Evolutionary conservation across 2,888 invertebrate genomes (phyloP), one percentile per base, ranked within the genome.

Genomic region (Fragum fragum): DNA sequence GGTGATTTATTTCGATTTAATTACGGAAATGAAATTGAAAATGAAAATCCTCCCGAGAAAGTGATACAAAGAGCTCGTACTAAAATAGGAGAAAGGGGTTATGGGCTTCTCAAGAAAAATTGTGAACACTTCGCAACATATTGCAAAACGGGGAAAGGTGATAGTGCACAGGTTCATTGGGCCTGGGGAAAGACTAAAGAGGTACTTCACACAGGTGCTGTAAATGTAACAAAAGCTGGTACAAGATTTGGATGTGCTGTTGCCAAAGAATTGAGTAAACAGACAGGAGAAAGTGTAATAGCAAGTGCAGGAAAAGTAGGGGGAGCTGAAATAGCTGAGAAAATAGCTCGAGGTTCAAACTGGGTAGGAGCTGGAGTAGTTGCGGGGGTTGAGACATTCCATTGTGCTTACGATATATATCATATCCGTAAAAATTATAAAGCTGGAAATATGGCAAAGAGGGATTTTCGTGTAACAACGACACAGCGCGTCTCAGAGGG

Each of bases 131-230:
- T 59, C 28, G 59, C 59, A 42, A 52, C 77, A 3, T 52, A 39
- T 16, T 77, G 77, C 72, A 72, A 77, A 28, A 68, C 68, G 23
- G 77, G n/a, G 77, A 57, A 55, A 39, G 11, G 16, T 21, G n/a
- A 78, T 26, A 68, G 68, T 18, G 39, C 39, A 39, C 78, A 78
- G 47, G 53, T 78, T 1, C 16, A 23, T 14, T 78, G 78, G 78
- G 32, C 57, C 14, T 68, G 61, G 57, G 69, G 59, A 26, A 78
- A 78, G 47, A 11, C 69, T 7, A 78, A 73, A 29, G 69, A 73
- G 57, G 6, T 53, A 21, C 11, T 57, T 16, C n/a, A 59, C 5
- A 32, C 57, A 0, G 16, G 32, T 16, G 59, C 39, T 26, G 59
- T 28, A 29, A 55, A 68, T 39, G 18, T n/a, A 28, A 26, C 73